Conservation (phyloP, 2,888 invertebrate species). For the Sinopyrophorus schimmeli region DNA sequence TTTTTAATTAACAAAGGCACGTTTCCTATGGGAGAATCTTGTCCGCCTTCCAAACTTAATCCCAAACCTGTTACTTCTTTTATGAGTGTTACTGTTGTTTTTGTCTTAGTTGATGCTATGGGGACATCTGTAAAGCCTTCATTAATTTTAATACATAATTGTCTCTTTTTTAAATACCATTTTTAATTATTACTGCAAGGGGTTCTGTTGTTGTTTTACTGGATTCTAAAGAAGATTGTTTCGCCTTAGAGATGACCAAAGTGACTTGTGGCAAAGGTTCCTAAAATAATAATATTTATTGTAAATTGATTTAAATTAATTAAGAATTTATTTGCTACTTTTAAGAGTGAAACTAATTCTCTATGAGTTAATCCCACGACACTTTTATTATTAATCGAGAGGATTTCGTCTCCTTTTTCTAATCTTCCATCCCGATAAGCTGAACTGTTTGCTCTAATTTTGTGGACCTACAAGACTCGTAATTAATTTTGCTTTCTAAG, state of each 20-base stretch:
- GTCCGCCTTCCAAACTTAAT: conserved; percentile 92
- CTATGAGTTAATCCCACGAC: conserved; percentile 84
- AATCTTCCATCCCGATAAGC: conserved; percentile 86
- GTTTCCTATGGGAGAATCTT: conserved; percentile 88
- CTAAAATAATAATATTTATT: conserved; percentile 34
- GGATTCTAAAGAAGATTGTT: no score
- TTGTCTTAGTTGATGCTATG: no score
- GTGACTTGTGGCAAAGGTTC: conserved; percentile 42
- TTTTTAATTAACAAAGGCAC: conserved; percentile 88
- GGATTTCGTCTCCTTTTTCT: conserved; percentile 83
- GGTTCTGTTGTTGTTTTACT: no score
- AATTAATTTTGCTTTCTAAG: no score
- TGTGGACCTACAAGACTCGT: conserved; percentile 73
- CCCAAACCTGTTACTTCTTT: conserved; percentile 89
- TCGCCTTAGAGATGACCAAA: conserved; percentile 38
- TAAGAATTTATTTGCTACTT: no score
- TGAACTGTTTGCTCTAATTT: conserved; percentile 82
- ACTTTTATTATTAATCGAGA: conserved; percentile 84
- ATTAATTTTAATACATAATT: no score
- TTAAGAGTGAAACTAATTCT: conserved; percentile 84
- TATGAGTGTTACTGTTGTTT: conserved; percentile 62
- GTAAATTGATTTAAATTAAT: not conserved
- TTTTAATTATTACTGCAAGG: no score
- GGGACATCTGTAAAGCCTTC: no score
- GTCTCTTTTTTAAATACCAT: no score